Percentiles rank a stretch among this genome's conserved stretches.
phyloP scores from a whole-genome alignment of 2,888 invertebrate species.

The Scaptomyza parva region DNA sequence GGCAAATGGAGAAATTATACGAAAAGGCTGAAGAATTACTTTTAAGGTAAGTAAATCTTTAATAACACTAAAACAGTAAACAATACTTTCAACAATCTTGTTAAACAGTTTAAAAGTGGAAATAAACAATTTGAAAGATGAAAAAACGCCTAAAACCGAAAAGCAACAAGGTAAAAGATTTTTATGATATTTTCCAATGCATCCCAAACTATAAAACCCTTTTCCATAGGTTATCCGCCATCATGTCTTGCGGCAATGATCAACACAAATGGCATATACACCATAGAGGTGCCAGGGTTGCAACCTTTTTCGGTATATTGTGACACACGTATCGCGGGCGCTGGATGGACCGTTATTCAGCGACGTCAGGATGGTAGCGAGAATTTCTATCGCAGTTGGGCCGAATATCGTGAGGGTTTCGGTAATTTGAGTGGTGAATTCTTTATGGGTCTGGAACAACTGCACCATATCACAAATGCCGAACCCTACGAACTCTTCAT shows the following conservation, averaged over 20 bases:
- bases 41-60: conserved; percentile 24
- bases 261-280: conserved; percentile 57
- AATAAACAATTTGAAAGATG: conserved; percentile 30
- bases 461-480: conserved; percentile 85
- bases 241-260: conserved; percentile 69
- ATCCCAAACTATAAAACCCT: neutral
- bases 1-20: conserved; percentile 11
- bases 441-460: conserved; percentile 89
- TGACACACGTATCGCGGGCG: conserved; percentile 75
- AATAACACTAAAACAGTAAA: neutral
- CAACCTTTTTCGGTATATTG: conserved; percentile 54
- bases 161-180: conserved; percentile 15
- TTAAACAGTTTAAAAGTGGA: conserved; percentile 37
- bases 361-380: conserved; percentile 88
- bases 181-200: neutral
- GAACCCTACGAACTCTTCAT: conserved; percentile 87
- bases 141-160: neutral
- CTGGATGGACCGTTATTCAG: conserved; percentile 90
- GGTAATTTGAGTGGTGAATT: conserved; percentile 89
- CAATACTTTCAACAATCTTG: neutral
- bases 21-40: conserved; percentile 42
- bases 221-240: conserved; percentile 42
- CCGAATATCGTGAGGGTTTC: conserved; percentile 89
- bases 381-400: conserved; percentile 88
- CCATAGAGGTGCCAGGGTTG: conserved; percentile 82